These are phyloP conservation scores for Ptychadena robeensis DNA, from an alignment of 2,797 vertebrate genomes.

Conservation along the genomic window DNA sequence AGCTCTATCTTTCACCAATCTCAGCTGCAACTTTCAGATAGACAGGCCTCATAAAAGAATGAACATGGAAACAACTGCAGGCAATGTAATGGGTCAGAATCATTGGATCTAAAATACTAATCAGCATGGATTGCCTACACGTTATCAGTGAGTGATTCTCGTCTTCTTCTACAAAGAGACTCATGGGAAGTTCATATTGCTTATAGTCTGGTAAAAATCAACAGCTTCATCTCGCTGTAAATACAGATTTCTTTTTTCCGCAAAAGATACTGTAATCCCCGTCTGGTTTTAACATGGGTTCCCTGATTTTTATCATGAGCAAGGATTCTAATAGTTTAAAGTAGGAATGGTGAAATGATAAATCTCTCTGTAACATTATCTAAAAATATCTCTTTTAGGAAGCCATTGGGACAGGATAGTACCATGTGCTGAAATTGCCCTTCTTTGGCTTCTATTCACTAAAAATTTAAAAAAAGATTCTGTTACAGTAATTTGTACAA, in stretches of 20 bases:
- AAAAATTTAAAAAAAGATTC: too few relatives aligned
- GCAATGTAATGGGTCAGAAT: slow-evolving; percentile 49
- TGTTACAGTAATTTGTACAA: too few relatives aligned
- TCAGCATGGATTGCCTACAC: slow-evolving; percentile 42
- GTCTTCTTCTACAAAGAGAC: slow-evolving; percentile 41
- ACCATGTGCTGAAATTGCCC: too few relatives aligned
- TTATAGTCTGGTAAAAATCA: slow-evolving; percentile 22
- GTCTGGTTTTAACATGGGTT: slow-evolving; percentile 9
- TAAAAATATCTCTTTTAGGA: too few relatives aligned
- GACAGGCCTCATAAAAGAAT: slow-evolving; percentile 21
- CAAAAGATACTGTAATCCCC: slow-evolving; percentile 27
- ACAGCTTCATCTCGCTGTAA: slow-evolving; percentile 6
- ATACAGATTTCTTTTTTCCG: slow-evolving; percentile 15
- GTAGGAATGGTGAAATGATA: background rate
- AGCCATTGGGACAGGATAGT: too few relatives aligned
- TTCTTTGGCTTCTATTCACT: too few relatives aligned
- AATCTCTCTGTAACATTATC: background rate
- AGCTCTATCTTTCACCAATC: slow-evolving; percentile 2
- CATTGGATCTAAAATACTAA: slow-evolving; percentile 50
- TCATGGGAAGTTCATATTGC: slow-evolving; percentile 27
- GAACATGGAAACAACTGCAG: slow-evolving; percentile 48
- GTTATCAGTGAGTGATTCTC: slow-evolving; percentile 36
- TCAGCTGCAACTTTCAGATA: slow-evolving; percentile 19
- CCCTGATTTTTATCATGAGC: background rate
- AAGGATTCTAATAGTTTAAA: background rate